A percentile compares a stretch with the other conserved stretches of the same genome.
These are phyloP conservation scores for Marronus borbonicus DNA, from an alignment of 2,888 invertebrate species.

Conservation along the genomic window DNA sequence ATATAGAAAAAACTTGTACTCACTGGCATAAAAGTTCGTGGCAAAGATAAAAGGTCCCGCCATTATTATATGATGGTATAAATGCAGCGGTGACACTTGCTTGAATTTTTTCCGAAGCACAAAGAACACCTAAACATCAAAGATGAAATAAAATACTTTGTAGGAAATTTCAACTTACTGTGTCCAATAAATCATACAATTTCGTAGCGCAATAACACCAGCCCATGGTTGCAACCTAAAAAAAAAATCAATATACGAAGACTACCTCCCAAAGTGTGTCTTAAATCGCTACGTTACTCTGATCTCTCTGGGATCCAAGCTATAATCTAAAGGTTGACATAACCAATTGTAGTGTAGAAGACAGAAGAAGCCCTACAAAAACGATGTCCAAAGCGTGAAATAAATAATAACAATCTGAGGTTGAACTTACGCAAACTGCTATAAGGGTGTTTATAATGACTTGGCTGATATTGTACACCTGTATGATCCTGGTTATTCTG, in stretches of 20 bases:
- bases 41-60: constrained; percentile 74
- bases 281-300: constrained; percentile 72
- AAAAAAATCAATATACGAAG: not conserved
- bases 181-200: constrained; percentile 74
- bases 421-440: constrained; percentile 80
- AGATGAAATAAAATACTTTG: not conserved
- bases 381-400: not conserved
- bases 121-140: constrained; percentile 73
- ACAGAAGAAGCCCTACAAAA: not conserved
- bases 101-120: constrained; percentile 79
- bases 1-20: constrained; percentile 52
- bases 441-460: constrained; percentile 86
- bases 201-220: constrained; percentile 74
- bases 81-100: constrained; percentile 79
- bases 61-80: constrained; percentile 79
- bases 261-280: not conserved
- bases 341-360: constrained; percentile 76
- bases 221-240: constrained; percentile 63
- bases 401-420: not conserved
- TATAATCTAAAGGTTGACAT: constrained; percentile 83
- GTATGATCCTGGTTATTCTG: constrained; percentile 82
- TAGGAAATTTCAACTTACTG: constrained; percentile 63
- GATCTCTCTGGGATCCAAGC: constrained; percentile 73
- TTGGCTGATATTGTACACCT: constrained; percentile 90
- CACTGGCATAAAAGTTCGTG: constrained; percentile 73